A percentile compares a stretch with the other conserved stretches of the same genome.
Evolutionary conservation across 2,797 vertebrate genomes (phyloP).

Genomic region (Nyctibius grandis): DNA sequence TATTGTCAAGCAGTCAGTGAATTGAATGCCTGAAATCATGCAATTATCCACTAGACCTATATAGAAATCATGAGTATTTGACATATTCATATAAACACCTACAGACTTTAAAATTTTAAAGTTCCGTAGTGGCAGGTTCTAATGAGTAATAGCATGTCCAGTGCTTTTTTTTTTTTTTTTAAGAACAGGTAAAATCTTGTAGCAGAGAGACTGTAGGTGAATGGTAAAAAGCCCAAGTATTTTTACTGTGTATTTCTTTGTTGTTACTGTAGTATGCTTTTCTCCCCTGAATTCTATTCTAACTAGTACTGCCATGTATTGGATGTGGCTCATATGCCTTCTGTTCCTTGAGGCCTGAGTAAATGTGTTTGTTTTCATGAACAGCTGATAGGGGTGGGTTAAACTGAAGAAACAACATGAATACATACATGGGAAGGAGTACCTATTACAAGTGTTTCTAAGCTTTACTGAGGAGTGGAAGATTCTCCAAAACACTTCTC

Average conservation of each 20-base stretch:
- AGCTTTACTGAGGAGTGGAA: neutral
- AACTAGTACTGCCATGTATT: neutral
- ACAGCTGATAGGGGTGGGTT: neutral
- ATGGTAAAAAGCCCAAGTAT: neutral
- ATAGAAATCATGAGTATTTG: neutral
- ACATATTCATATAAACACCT: neutral
- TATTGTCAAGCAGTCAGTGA: neutral
- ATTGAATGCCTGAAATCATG: neutral
- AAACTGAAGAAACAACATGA: neutral
- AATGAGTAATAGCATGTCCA: neutral
- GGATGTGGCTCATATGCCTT: rapidly evolving
- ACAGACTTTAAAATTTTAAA: neutral
- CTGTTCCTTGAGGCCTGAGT: neutral
- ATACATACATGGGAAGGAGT: neutral
- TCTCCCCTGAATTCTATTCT: neutral
- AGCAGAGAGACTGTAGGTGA: neutral
- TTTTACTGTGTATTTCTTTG: neutral
- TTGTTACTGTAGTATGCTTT: neutral
- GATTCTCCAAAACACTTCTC: neutral
- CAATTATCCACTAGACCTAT: neutral
- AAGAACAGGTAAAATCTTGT: neutral
- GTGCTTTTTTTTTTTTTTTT: neutral
- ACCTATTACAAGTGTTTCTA: neutral
- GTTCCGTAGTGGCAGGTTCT: neutral
- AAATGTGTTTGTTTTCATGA: neutral